Percentiles rank a stretch among this genome's conserved stretches.
These are phyloP conservation scores for Oreonectes daqikongensis DNA, from an alignment of 2,797 vertebrate species.

Conservation along the genomic window DNA sequence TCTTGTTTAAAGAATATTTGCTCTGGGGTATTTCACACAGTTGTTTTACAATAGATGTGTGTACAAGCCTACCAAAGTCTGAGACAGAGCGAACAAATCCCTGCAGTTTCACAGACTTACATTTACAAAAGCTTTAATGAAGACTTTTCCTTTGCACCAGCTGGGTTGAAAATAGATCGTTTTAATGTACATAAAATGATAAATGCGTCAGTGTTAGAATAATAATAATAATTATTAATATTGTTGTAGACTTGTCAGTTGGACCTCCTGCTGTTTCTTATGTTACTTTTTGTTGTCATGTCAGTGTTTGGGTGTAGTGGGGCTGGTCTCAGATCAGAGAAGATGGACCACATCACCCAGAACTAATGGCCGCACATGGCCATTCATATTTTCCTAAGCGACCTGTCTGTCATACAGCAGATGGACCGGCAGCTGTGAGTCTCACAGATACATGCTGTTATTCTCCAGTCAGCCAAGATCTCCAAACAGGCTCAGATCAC, in stretches of 20 bases:
- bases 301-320: neutral
- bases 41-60: neutral
- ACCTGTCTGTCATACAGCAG: constrained; percentile 27
- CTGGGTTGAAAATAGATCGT: too few species aligned
- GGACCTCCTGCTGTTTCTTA: neutral
- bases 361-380: constrained; percentile 2
- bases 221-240: too few species aligned
- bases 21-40: neutral
- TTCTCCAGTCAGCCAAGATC: constrained; percentile 9
- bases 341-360: constrained; percentile 5
- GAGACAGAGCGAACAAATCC: too few species aligned
- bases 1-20: constrained; percentile 32
- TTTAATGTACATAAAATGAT: neutral
- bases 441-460: constrained; percentile 29
- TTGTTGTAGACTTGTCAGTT: neutral
- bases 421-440: constrained; percentile 25
- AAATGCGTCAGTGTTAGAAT: neutral
- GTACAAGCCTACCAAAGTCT: constrained; percentile 1
- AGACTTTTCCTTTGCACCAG: too few species aligned
- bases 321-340: constrained; percentile 11
- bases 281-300: neutral
- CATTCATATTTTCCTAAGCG: constrained; percentile 18
- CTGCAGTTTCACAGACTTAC: neutral
- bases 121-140: neutral
- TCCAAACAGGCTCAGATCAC: constrained; percentile 13